Base-by-base conservation (phyloP, 2,113 vertebrate genomes). In the Castor canadensis region DNA sequence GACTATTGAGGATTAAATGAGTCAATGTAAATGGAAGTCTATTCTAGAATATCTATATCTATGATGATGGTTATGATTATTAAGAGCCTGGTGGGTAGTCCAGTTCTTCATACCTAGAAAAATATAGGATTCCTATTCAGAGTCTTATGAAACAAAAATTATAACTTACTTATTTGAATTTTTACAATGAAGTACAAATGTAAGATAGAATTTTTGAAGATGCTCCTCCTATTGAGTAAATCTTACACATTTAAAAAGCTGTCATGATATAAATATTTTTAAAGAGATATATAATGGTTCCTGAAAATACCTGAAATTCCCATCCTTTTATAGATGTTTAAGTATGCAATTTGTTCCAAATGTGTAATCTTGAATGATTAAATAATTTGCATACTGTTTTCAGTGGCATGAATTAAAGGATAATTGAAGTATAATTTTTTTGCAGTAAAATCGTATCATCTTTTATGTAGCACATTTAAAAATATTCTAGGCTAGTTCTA, bases 351-450 rank as follows among this genome's bases (percentile, higher is more conserved):
- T 95, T 96, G 32, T 94, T 96, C 83, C 92, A 96, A 95, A 96
- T 94, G 85, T 96, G 92, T 98, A 92, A 96, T 97, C 85, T 95
- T 93, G 88, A 98, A 95, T 88, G 77, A 95, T 95, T 95, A 95
- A 97, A 90, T 96, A 96, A 97, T 97, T 96, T 97, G 90, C 97
- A 96, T 95, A 86, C 73, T 96, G 89, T 97, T 98, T 97, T 97
- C 89, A 95, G 94, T 97, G 56, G 80, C 92, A 93, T 94, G 90
- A 97, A 96, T 96, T 98, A 97, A 97, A 89, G 81, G 90, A 80
- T 97, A 98, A 95, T 97, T 96, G 95, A 96, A 97, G 87, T 95
- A 77, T 93, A 96, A 95, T 95, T 97, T 96, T n/a, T 95, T 96
- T 90, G 80, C 95, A 95, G 43, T 92, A 94, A 97, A 97, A 95